Base-by-base conservation (phyloP, 2,797 vertebrate genomes). In the Lycodopsis pacificus region DNA sequence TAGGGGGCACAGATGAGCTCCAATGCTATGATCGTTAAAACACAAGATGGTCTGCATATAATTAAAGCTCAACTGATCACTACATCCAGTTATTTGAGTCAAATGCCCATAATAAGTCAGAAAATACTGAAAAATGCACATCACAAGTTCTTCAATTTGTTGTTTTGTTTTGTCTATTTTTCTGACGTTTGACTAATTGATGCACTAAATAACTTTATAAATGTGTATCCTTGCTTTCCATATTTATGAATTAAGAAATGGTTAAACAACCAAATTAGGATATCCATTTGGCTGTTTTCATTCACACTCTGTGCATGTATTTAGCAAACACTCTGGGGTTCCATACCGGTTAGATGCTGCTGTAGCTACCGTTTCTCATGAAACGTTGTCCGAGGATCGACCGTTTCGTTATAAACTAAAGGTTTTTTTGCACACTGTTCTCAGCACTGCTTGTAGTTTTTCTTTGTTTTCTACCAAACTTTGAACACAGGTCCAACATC, bases 1-100 rank as follows among this genome's bases (percentile, higher is more conserved):
- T 40, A 61, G 11, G 54, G 62, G 73, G 65, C n/a, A n/a, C 36
- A 75, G n/a, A 57, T 51, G 53, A 75, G 70, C 38, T 49, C 40
- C 1, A 2, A 36, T 42, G 25, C 12, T n/a, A 3, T 5, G 22
- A 65, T 15, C 10, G 46, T 22, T 27, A 32, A 46, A 9, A 34
- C 30, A 46, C 38, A 49, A 32, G 49, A 53, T 3, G 22, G 38
- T 44, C 38, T n/a, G 27, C 38, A n/a, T 30, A 32, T 15, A 56
- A 10, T 20, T 57, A 13, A 30, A 11, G 10, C 49, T 22, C 0
- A 25, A 19, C n/a, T 48, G 3, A 58, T 34, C 20, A 17, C 3
- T 56, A 17, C 2, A 15, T 70, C 8, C 13, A 64, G 15, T 56
- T 36, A 44, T 36, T 46, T 62, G 27, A 34, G 54, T 22, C 1